Evolutionary conservation across 2,113 vertebrate genomes (phyloP).

Genomic region (Thoracochromis brauschi): DNA sequence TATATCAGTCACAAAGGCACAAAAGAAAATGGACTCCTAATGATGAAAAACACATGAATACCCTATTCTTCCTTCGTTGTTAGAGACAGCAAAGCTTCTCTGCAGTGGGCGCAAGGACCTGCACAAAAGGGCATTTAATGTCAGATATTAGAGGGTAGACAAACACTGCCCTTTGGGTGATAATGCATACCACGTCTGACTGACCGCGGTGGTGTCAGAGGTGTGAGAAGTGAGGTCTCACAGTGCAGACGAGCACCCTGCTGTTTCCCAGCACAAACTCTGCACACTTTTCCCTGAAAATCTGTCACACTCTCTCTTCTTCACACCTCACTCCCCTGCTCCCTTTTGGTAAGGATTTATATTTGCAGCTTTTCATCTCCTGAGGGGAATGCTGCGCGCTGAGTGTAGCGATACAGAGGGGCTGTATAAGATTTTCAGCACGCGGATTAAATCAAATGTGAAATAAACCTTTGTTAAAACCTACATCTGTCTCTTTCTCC

Average conservation of each 20-base stretch:
- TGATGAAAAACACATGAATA: not conserved
- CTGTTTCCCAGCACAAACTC: conserved; percentile 3
- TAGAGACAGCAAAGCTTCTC: not conserved
- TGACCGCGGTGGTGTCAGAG: conserved; percentile 23
- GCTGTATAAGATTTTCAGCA: not conserved
- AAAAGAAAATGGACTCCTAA: not conserved
- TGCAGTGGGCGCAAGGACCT: not conserved
- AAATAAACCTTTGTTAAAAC: not conserved
- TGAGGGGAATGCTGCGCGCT: not conserved
- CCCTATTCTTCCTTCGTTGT: not conserved
- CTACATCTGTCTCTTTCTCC: not conserved
- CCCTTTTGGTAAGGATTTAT: not conserved
- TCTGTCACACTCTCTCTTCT: not conserved
- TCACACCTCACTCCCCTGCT: not conserved
- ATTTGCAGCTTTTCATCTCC: conserved; percentile 5
- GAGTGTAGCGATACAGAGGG: not conserved
- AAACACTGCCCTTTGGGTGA: not conserved
- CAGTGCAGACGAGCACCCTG: conserved; percentile 2
- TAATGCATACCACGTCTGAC: conserved; percentile 13
- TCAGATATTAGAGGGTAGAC: not conserved
- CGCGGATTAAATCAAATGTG: not conserved
- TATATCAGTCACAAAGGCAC: not conserved
- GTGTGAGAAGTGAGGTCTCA: conserved; percentile 15
- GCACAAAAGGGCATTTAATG: not conserved
- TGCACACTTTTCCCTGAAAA: not conserved